Conservation (phyloP, 1,140 invertebrate species). For the Caenorhabditis elegans region DNA sequence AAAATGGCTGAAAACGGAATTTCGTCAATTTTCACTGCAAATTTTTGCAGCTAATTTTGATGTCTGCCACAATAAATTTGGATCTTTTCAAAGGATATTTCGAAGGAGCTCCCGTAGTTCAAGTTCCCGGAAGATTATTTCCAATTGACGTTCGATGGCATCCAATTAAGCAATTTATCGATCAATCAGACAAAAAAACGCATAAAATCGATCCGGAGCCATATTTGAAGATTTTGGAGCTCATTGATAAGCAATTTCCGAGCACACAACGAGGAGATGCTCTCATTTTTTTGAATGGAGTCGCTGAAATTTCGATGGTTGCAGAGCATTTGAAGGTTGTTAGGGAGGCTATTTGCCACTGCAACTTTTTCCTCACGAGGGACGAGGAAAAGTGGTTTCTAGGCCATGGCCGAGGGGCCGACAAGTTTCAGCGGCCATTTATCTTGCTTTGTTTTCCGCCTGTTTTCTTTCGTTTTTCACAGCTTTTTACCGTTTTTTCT, state of each 20-base stretch:
- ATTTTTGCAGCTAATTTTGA: slow-evolving; percentile 88
- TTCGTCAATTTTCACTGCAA: too few species aligned
- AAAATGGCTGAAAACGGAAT: too few species aligned
- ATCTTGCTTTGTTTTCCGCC: too few species aligned
- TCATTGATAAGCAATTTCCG: slow-evolving; percentile 78
- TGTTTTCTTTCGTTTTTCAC: too few species aligned
- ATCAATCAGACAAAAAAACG: slow-evolving; percentile 71
- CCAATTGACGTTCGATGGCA: slow-evolving; percentile 86
- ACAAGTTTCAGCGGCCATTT: too few species aligned
- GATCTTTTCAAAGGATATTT: slow-evolving; percentile 88
- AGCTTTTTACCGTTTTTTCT: too few species aligned
- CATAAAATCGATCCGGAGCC: slow-evolving; percentile 83
- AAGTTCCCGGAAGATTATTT: slow-evolving; percentile 89
- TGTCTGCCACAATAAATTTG: slow-evolving; percentile 98
- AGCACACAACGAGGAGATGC: slow-evolving; percentile 87
- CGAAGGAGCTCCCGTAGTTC: slow-evolving; percentile 77
- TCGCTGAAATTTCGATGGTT: slow-evolving; percentile 87
- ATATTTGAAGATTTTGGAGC: slow-evolving; percentile 85
- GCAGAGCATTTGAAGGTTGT: slow-evolving; percentile 77
- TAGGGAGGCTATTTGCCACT: neutral
- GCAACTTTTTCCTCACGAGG: too few species aligned
- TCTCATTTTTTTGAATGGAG: slow-evolving; percentile 91
- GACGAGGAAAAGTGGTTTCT: too few species aligned
- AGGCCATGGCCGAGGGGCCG: too few species aligned
- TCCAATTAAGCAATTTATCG: slow-evolving; percentile 74